A percentile compares a stretch with the other conserved stretches of the same genome.
These are phyloP conservation scores for Erythrocebus patas DNA, from an alignment of 2,113 vertebrate species.

Conservation along the genomic window DNA sequence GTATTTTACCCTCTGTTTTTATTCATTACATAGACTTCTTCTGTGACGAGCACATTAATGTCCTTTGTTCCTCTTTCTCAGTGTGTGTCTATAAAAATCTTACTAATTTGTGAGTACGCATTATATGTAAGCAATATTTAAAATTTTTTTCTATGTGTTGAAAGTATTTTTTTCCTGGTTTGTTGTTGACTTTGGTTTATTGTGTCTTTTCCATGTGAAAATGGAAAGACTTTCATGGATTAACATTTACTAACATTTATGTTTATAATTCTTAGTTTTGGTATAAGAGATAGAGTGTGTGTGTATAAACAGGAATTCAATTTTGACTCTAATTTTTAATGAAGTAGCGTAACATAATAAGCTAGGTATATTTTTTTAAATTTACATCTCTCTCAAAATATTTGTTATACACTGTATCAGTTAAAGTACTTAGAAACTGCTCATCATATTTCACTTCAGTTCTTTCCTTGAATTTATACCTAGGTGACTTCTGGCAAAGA, in stretches of 20 bases:
- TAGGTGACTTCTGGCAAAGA: neutral
- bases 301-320: neutral
- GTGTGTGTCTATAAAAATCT: neutral
- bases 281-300: neutral
- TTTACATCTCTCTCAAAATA: neutral
- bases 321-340: neutral
- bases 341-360: neutral
- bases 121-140: neutral
- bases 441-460: neutral
- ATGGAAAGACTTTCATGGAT: neutral
- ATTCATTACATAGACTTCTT: neutral
- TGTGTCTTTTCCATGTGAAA: neutral
- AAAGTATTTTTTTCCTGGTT: neutral
- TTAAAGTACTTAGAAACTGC: neutral
- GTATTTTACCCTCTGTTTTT: neutral
- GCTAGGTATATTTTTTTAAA: neutral
- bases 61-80: neutral
- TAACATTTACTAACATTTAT: neutral
- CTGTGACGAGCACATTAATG: neutral
- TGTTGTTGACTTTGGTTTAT: neutral
- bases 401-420: neutral
- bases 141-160: neutral
- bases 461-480: neutral
- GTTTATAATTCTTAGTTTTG: neutral
- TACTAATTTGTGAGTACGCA: neutral